A percentile compares a stretch with the other conserved stretches of the same genome.
Conservation (phyloP, 2,797 vertebrate genomes). For the Lacerta bilineata region DNA sequence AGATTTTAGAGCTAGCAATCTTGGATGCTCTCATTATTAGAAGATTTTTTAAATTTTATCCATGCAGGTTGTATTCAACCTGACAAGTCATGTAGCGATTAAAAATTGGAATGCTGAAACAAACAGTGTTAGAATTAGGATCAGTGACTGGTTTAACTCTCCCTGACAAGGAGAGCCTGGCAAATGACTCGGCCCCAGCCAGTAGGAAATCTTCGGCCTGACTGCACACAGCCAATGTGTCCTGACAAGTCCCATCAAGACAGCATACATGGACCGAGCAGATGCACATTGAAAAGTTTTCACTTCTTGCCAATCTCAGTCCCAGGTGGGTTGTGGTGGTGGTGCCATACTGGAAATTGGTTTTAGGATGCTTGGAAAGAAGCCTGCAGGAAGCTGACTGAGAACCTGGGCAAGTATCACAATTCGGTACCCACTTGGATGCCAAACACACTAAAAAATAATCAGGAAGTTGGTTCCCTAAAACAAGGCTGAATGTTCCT, state of each 20-base stretch:
- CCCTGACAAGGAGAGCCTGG: conserved; percentile 94
- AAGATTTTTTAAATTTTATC: conserved; percentile 88
- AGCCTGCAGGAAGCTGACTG: conserved; percentile 11
- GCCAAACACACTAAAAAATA: not conserved
- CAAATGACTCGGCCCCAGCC: conserved; percentile 89
- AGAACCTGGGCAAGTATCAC: conserved; percentile 24
- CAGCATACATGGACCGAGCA: conserved; percentile 76
- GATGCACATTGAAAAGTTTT: conserved; percentile 73
- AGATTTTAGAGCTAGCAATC: conserved; percentile 37
- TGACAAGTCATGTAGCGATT: conserved; percentile 97
- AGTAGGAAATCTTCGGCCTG: conserved; percentile 94
- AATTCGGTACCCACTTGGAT: not conserved
- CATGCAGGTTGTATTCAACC: conserved; percentile 89
- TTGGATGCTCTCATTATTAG: conserved; percentile 74
- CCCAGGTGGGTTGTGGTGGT: not conserved
- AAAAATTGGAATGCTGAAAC: conserved; percentile 98
- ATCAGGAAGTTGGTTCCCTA: not conserved
- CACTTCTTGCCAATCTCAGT: conserved; percentile 57
- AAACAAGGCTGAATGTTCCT: not conserved
- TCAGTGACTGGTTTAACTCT: conserved; percentile 93
- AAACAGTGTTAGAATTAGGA: conserved; percentile 95
- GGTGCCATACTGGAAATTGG: conserved; percentile 21
- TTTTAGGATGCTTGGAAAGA: conserved; percentile 23
- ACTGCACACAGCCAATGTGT: conserved; percentile 87
- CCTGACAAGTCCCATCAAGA: conserved; percentile 86